These are phyloP conservation scores for Morone chrysops DNA, from an alignment of 2,113 vertebrate genomes.

Conservation along the genomic window DNA sequence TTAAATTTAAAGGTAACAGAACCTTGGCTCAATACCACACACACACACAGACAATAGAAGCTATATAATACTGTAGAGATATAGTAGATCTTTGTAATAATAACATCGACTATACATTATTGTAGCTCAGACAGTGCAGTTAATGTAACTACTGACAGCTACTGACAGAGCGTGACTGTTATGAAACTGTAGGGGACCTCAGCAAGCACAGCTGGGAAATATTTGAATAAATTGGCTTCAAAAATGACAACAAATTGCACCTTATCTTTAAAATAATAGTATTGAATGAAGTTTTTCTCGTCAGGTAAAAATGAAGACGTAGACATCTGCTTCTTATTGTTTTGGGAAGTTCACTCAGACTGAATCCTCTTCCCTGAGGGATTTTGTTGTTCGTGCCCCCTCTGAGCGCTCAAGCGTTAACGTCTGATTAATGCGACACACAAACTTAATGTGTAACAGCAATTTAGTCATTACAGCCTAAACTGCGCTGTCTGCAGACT, in stretches of 20 bases:
- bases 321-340: not conserved
- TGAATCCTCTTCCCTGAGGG: not conserved
- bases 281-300: not conserved
- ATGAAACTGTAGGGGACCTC: no score
- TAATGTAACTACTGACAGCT: not conserved
- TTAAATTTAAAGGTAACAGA: no score
- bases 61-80: no score
- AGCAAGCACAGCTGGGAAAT: not conserved
- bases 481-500: conserved; percentile 42
- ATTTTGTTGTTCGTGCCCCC: conserved; percentile 8
- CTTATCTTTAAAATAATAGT: not conserved
- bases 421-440: conserved; percentile 56
- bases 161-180: not conserved
- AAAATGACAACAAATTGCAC: not conserved
- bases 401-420: conserved; percentile 45
- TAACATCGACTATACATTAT: no score
- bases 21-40: no score
- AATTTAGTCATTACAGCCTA: conserved; percentile 55
- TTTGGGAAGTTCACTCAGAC: not conserved
- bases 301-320: not conserved
- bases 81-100: no score
- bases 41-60: no score
- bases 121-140: no score
- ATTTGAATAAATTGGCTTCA: not conserved
- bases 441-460: conserved; percentile 40